Base-by-base conservation (phyloP, 2,888 invertebrate species). In the Plebejus anna region DNA sequence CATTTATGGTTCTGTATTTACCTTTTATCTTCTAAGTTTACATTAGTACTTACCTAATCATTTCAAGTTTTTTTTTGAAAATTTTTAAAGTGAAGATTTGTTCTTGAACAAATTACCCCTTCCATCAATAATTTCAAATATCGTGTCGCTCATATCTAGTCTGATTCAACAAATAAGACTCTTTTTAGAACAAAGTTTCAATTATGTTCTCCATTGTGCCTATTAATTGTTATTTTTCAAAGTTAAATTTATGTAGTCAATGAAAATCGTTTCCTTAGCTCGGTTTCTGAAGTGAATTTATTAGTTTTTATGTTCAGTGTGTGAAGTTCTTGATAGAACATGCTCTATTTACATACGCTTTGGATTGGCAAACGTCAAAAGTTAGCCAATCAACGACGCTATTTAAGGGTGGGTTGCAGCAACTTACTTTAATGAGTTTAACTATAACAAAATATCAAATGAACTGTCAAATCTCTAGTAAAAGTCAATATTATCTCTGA, bases 161-260 rank as follows among this genome's bases (percentile, higher is more conserved):
- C 66, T 22, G 66, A 66, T 66, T 66, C 61, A 61, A 22, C 11
- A 61, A 9, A 59, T 32, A 66, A 66, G 32, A 32, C 66, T 32
- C 11, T 32, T 7, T 9, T 9, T 36, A 36, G 32, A 66, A 66
- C 66, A 66, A 66, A 66, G 13, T 32, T 66, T 4, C 66, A 66
- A 22, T 71, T 66, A 66, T 77, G 79, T 82, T 88, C 85, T 89
- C 88, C 86, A 85, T 86, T 87, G 89, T 90, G 90, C 89, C 90
- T 90, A 87, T 86, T 84, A 84, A 84, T 83, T 81, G 84, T 82
- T 79, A 75, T 76, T 80, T 81, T 80, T 87, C 89, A 88, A 89
- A 89, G 83, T 86, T 89, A 86, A 86, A 82, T 88, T 90, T 89
- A 85, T 89, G 85, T 88, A 85, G 73, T 73, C 16, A 71, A 42